A percentile compares a stretch with the other conserved stretches of the same genome.
Evolutionary conservation across 2,797 vertebrate species (phyloP).

Genomic region (Novumbra hubbsi): DNA sequence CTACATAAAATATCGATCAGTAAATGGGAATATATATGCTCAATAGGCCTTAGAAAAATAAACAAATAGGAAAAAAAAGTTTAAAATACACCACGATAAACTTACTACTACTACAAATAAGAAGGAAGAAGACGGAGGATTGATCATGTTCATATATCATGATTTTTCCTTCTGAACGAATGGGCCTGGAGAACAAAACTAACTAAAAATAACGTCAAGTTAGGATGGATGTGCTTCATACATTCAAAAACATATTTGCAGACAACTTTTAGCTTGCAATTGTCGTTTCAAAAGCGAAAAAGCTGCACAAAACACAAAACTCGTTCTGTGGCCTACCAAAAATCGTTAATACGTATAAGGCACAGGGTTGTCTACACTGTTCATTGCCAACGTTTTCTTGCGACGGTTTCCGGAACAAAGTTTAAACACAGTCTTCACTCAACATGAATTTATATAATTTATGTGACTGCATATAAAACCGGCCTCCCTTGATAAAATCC

Average conservation of each 20-base stretch:
- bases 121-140: no score
- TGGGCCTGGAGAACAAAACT: neutral
- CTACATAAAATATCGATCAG: neutral
- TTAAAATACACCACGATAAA: no score
- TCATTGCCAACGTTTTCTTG: neutral
- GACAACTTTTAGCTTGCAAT: neutral
- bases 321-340: neutral
- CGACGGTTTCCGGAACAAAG: neutral
- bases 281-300: neutral
- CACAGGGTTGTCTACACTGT: neutral
- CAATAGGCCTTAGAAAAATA: neutral
- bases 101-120: neutral
- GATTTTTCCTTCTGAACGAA: no score
- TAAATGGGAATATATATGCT: neutral
- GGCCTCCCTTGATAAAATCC: neutral
- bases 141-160: no score
- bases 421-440: neutral
- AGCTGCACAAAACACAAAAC: neutral
- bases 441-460: no score
- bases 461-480: no score
- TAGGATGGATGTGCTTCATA: neutral
- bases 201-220: neutral
- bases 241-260: neutral
- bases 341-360: neutral
- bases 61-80: neutral